These are phyloP conservation scores for Empis stercorea DNA, from an alignment of 2,888 invertebrate genomes.

Conservation along the genomic window DNA sequence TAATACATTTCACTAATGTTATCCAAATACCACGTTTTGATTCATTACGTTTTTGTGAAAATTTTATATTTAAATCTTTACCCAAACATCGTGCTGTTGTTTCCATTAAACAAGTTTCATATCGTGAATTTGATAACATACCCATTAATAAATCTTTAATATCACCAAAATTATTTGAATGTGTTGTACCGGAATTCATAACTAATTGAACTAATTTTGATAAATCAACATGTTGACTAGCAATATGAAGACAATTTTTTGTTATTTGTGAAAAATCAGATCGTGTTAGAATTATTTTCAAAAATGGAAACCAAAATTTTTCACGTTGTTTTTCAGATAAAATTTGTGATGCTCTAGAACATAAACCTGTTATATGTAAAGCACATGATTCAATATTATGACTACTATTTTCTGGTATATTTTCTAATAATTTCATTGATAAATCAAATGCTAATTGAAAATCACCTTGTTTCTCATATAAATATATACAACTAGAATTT, in stretches of 20 bases:
- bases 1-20: slow-evolving; percentile 29
- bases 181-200: slow-evolving; percentile 37
- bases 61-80: slow-evolving; percentile 49
- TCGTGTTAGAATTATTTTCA: slow-evolving; percentile 35
- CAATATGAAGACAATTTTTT: slow-evolving; percentile 40
- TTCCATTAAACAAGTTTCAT: slow-evolving; percentile 58
- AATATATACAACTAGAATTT: slow-evolving; percentile 53
- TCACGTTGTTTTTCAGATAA: slow-evolving; percentile 37
- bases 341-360: slow-evolving; percentile 37
- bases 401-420: slow-evolving; percentile 23
- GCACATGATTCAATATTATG: slow-evolving; percentile 16
- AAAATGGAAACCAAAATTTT: slow-evolving; percentile 39
- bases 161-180: slow-evolving; percentile 42
- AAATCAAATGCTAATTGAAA: slow-evolving; percentile 57
- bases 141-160: slow-evolving; percentile 46
- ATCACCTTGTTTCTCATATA: slow-evolving; percentile 63
- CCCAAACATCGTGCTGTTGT: slow-evolving; percentile 50
- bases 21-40: slow-evolving; percentile 32
- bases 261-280: slow-evolving; percentile 34
- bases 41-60: slow-evolving; percentile 22
- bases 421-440: slow-evolving; percentile 37
- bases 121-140: slow-evolving; percentile 63
- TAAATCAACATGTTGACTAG: slow-evolving; percentile 43
- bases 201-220: slow-evolving; percentile 47
- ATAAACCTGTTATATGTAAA: slow-evolving; percentile 27